Evolutionary conservation across 2,888 invertebrate genomes (phyloP).

Genomic region (Pterostichus madidus): DNA sequence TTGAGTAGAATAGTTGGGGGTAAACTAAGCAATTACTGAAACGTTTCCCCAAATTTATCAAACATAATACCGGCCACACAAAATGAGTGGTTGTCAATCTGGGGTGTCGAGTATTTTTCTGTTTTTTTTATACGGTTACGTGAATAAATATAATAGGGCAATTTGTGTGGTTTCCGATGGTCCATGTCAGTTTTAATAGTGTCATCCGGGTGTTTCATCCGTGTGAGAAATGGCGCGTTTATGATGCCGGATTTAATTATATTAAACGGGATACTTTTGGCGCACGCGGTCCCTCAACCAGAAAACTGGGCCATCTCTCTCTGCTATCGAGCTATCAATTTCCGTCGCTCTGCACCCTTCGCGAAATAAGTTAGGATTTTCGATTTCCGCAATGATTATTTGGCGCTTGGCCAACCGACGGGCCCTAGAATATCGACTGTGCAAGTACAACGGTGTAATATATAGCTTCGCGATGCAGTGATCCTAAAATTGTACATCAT

Average conservation of each 20-base stretch:
- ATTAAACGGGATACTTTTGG: constrained; percentile 48
- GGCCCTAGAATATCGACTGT: constrained; percentile 72
- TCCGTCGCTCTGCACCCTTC: constrained; percentile 72
- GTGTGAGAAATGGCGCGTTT: constrained; percentile 53
- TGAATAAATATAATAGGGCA: constrained; percentile 55
- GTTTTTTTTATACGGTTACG: constrained; percentile 11
- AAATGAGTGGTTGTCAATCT: background rate
- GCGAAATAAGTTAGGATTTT: constrained; percentile 74
- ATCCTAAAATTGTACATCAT: too few species aligned
- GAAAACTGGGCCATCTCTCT: constrained; percentile 64
- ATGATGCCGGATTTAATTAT: constrained; percentile 63
- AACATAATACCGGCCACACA: too few species aligned
- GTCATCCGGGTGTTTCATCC: constrained; percentile 49
- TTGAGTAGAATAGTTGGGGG: too few species aligned
- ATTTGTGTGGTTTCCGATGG: constrained; percentile 25
- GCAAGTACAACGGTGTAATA: constrained; percentile 76
- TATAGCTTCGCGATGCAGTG: constrained; percentile 21
- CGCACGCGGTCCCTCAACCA: constrained; percentile 42
- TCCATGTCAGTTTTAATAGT: constrained; percentile 55
- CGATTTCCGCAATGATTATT: constrained; percentile 75
- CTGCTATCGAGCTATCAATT: constrained; percentile 70
- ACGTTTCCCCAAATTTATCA: too few species aligned
- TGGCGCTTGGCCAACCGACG: constrained; percentile 73
- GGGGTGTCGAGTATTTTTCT: background rate
- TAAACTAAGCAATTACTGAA: too few species aligned